Evolutionary conservation across 2,113 vertebrate species (phyloP).

Genomic region (Gavialis gangeticus): DNA sequence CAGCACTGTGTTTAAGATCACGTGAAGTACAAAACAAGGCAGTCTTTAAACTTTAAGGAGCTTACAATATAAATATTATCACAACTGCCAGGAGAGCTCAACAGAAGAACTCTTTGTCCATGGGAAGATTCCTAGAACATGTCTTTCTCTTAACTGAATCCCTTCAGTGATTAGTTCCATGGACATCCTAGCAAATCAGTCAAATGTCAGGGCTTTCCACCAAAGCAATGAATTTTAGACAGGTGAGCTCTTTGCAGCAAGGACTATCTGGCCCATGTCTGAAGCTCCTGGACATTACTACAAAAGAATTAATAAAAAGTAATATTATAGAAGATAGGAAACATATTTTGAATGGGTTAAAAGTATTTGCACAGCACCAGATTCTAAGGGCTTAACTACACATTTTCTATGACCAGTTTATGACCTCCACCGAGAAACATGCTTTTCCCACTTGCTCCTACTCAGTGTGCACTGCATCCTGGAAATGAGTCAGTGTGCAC

Average conservation of each 20-base stretch:
- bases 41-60: not conserved
- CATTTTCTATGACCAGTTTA: no score
- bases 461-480: no score
- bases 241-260: not conserved
- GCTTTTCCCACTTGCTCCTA: no score
- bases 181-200: not conserved
- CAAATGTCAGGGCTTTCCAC: not conserved
- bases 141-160: not conserved
- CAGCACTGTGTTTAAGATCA: not conserved
- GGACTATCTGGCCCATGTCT: not conserved
- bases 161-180: not conserved
- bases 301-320: not conserved
- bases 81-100: not conserved
- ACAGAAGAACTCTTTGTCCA: not conserved
- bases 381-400: not conserved
- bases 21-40: not conserved
- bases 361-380: not conserved
- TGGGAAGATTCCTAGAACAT: not conserved
- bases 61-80: not conserved
- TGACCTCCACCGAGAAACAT: not conserved
- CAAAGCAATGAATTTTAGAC: not conserved
- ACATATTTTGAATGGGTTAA: not conserved
- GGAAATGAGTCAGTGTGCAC: no score
- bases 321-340: not conserved
- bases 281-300: not conserved